Evolutionary conservation across 2,113 vertebrate species (phyloP).

Genomic region (Bagarius yarrelli): DNA sequence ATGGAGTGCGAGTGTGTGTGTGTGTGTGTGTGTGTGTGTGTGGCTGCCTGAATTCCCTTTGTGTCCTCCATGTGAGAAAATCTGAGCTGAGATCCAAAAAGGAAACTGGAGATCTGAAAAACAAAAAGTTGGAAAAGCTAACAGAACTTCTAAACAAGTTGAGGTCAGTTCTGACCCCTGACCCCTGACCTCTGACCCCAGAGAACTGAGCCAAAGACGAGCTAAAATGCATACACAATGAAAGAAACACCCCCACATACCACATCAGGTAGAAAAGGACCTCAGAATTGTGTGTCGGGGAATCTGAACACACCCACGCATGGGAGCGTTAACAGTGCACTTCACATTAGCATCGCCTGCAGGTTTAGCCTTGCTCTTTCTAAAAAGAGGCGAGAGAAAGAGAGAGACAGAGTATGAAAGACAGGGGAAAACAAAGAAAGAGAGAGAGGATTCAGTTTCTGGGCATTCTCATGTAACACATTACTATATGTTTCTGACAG

Average conservation of each 20-base stretch:
- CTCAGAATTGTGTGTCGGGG: background rate
- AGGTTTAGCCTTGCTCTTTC: slow-evolving; percentile 33
- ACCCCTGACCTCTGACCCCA: background rate
- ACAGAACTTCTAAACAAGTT: background rate
- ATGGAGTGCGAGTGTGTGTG: slow-evolving; percentile 10
- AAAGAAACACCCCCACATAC: slow-evolving; percentile 17
- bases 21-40: slow-evolving; percentile 10
- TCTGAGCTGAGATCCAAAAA: slow-evolving; percentile 27
- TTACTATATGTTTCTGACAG: slow-evolving; percentile 26
- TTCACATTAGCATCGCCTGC: slow-evolving; percentile 49
- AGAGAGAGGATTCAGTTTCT: background rate
- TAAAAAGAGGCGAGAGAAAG: background rate
- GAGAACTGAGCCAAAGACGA: too few relatives aligned
- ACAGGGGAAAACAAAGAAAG: background rate
- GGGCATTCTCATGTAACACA: slow-evolving; percentile 18
- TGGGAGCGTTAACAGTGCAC: slow-evolving; percentile 19
- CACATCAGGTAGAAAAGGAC: slow-evolving; percentile 13
- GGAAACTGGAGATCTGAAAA: slow-evolving; percentile 31
- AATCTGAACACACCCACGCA: slow-evolving; percentile 43
- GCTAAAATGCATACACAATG: background rate
- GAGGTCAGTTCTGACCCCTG: slow-evolving; percentile 10
- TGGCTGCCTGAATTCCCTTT: slow-evolving; percentile 29
- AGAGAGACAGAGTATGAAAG: background rate
- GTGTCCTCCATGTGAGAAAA: slow-evolving; percentile 39
- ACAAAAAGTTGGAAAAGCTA: background rate